phyloP scores from a whole-genome alignment of 2,888 invertebrate species.

The Caenorhabditis afra region DNA sequence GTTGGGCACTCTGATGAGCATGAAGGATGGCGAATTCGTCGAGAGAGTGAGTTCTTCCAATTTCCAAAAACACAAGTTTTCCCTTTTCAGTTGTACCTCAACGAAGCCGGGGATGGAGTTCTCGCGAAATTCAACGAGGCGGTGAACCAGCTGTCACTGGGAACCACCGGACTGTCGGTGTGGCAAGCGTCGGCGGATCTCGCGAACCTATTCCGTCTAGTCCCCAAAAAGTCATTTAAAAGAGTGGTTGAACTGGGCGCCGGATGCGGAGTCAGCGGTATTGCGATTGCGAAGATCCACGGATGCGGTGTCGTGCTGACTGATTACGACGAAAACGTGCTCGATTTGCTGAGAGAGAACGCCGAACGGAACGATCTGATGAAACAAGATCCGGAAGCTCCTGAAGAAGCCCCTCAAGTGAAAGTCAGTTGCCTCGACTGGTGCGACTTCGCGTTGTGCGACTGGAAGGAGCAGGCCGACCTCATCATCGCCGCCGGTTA shows the following conservation, averaged over 20 bases:
- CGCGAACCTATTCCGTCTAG: constrained; percentile 50
- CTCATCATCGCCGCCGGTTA: constrained; percentile 64
- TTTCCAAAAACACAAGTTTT: too few relatives aligned
- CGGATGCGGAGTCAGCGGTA: constrained; percentile 73
- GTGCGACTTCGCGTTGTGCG: constrained; percentile 46
- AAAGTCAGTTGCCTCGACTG: constrained; percentile 53
- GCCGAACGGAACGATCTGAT: constrained; percentile 37
- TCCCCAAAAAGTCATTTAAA: constrained; percentile 35
- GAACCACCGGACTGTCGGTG: constrained; percentile 76
- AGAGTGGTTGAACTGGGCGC: constrained; percentile 73
- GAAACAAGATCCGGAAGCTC: too few relatives aligned
- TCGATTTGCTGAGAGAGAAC: constrained; percentile 68
- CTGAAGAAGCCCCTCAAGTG: not conserved
- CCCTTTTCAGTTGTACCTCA: constrained; percentile 46
- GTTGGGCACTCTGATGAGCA: constrained; percentile 45
- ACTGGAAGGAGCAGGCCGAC: constrained; percentile 41
- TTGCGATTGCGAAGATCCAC: constrained; percentile 36
- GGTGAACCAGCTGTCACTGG: constrained; percentile 69
- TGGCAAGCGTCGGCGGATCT: constrained; percentile 73
- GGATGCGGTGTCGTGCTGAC: constrained; percentile 58
- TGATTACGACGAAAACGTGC: constrained; percentile 72
- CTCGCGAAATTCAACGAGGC: constrained; percentile 55
- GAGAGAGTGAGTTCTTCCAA: constrained; percentile 26
- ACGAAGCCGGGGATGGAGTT: constrained; percentile 28
- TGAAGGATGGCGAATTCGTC: constrained; percentile 44